Base-by-base conservation (phyloP, 2,113 vertebrate species). In the Marmota flaviventris region DNA sequence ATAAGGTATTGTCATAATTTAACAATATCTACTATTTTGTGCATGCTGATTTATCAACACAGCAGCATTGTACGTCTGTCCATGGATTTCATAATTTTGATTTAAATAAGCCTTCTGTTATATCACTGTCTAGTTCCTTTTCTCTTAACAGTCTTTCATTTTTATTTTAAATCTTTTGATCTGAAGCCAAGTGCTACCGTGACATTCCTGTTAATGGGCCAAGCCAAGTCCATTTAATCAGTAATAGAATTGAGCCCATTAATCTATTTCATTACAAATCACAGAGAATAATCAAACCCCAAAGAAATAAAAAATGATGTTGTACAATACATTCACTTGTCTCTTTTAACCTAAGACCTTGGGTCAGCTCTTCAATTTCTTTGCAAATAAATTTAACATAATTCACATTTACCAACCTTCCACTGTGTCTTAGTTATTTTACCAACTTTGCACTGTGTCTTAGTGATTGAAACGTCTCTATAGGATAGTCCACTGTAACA, bases 181-280 rank as follows among this genome's bases (percentile, higher is more conserved):
- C 63, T 94, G 65, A 96, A 95, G 20, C 61, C 39, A 17, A 76
- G 61, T 93, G 39, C 14, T 88, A 70, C 37, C 93, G 4, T 93
- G 78, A 93, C 27, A 83, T 95, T 76, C 20, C 45, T 86, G 8
- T 48, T 95, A 94, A 79, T 76, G 7, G 20, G 29, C 25, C 51
- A 63, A 88, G n/a, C 51, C 73, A 86, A 85, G 56, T 86, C 9
- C 25, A 86, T 85, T 97, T 69, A 91, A 93, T 88, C 79, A 76
- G 34, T 91, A 94, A 94, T 48, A 81, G 45, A 82, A 82, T 42
- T 76, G 67, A 4, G 20, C 1, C 42, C 11, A 91, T 92, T 85
- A 96, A 94, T 95, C 69, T 94, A 78, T 84, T 94, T 96, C 29
- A 89, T 76, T 90, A 79, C 34, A 95, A 93, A 84, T 83, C 48